Base-by-base conservation (phyloP, 2,113 vertebrate species). In the Apodemus speciosus region DNA sequence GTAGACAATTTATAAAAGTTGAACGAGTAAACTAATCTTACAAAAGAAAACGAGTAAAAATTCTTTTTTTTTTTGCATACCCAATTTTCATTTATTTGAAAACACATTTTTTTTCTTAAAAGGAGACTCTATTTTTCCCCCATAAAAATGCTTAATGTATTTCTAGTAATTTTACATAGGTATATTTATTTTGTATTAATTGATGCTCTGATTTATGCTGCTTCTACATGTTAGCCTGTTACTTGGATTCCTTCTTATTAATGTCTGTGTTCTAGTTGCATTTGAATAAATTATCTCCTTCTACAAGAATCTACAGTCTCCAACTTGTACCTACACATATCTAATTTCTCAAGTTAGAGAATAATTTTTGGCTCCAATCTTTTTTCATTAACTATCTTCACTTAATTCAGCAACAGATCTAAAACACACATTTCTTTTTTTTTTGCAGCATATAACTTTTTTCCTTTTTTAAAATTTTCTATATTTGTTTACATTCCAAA, bases 71-170 rank as follows among this genome's bases (percentile, higher is more conserved):
- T n/a, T n/a, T 77, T 94, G 76, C 68, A 95, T 79, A 89, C 3
- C 8, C 58, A 90, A 71, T 84, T 80, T 92, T 80, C 23, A 88
- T 49, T 88, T 81, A 92, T 93, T 95, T 92, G 68, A 94, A 95
- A 93, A 92, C 13, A 90, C 1, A 15, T 58, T 88, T 80, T 94
- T n/a, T 96, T 95, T 66, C 92, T 83, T 93, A 83, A 86, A 93
- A 95, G 88, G 53, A 88, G 23, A 15, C 32, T 91, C 88, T 64
- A 88, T 79, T 87, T 46, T 93, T 76, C 13, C 11, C 68, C 68
- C 27, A 81, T 30, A 84, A 92, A 89, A 81, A 16, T 89, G 77
- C 76, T 71, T 15, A 79, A 58, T 94, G 21, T 6, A 81, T 93
- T 88, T 94, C 64, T 38, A 95, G 30, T 85, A 75, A 86, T 84